Conservation (phyloP, 1,140 invertebrate species). For the Heliothis subflexa region DNA sequence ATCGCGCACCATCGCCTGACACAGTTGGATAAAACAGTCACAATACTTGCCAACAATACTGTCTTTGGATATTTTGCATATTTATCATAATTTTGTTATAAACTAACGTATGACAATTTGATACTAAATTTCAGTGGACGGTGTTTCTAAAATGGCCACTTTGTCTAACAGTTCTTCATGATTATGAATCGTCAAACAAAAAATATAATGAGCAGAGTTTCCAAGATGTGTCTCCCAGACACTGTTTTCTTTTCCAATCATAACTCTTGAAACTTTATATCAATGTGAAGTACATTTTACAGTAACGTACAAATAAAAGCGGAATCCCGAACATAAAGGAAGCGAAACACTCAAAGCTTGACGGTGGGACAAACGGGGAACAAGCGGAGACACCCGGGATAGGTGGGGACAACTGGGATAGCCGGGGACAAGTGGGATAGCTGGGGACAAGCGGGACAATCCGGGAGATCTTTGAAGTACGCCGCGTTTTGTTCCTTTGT, state of each 20-base stretch:
- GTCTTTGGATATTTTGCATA: no score
- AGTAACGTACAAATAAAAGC: neutral
- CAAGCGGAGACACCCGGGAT: constrained; percentile 6
- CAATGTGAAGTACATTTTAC: neutral
- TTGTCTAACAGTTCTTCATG: no score
- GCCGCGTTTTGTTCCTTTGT: constrained; percentile 40
- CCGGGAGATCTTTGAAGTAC: constrained; percentile 29
- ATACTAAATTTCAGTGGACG: no score
- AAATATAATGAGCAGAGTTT: no score
- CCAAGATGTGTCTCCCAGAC: no score
- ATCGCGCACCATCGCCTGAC: neutral
- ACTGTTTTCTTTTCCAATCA: neutral
- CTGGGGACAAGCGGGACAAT: constrained; percentile 3
- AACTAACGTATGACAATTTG: no score
- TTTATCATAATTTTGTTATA: no score
- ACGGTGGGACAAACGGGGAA: neutral
- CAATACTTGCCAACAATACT: no score
- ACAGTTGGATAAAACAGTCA: neutral
- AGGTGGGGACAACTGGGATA: neutral
- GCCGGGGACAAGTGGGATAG: neutral
- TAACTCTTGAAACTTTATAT: neutral
- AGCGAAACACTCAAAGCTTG: constrained; percentile 18
- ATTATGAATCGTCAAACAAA: no score
- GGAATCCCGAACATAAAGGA: constrained; percentile 4
- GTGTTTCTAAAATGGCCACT: no score